Conservation (phyloP, 92 coral and sea anemone species). For the Epizoanthus rinbou region DNA sequence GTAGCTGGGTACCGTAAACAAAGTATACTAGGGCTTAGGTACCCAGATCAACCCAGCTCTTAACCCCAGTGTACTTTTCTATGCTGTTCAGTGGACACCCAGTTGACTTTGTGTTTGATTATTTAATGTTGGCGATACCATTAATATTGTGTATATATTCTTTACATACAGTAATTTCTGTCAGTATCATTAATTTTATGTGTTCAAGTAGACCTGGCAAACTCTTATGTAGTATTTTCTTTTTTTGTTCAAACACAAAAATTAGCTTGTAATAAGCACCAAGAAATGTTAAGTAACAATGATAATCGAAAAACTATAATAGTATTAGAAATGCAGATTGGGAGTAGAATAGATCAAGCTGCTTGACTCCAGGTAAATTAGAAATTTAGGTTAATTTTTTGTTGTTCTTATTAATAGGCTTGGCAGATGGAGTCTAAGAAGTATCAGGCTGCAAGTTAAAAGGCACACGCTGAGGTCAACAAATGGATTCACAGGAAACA, state of each 20-base stretch:
- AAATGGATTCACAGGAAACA: constrained; percentile 21
- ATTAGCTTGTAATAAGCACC: constrained; percentile 1
- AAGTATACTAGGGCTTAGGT: constrained; percentile 4
- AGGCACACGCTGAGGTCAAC: constrained; percentile 13
- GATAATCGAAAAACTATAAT: not conserved
- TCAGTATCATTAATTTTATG: no score
- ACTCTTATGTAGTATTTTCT: not conserved
- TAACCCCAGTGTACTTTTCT: not conserved
- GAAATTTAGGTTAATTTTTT: constrained; percentile 7
- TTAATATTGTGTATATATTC: no score
- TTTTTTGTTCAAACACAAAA: not conserved
- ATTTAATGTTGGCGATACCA: no score
- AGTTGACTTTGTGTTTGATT: not conserved
- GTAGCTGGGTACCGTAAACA: constrained; percentile 7
- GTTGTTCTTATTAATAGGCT: constrained; percentile 19
- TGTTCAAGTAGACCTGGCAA: constrained; percentile 5
- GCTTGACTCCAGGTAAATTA: constrained; percentile 16
- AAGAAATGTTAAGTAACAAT: constrained; percentile 1
- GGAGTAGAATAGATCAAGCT: constrained; percentile 1
- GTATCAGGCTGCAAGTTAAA: constrained; percentile 1
- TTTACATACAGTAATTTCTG: no score
- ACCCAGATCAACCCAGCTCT: constrained; percentile 11
- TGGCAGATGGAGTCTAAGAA: constrained; percentile 19
- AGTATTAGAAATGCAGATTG: constrained; percentile 5
- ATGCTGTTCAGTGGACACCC: constrained; percentile 17